Base-by-base conservation (phyloP, 2,888 invertebrate species). In the Pyrgus malvae region DNA sequence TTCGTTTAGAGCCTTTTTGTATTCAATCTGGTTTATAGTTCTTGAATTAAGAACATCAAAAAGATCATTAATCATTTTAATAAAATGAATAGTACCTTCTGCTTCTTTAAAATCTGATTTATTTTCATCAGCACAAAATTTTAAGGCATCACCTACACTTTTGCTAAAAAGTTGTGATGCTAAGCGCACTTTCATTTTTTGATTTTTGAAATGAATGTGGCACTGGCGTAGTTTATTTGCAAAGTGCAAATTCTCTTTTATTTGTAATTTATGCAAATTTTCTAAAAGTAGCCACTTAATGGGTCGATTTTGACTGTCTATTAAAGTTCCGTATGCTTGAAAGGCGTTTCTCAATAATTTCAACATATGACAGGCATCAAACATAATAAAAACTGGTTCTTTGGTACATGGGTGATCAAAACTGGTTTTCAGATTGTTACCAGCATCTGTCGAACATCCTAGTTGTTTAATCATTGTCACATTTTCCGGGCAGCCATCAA, bases 401-500 rank as follows among this genome's bases (percentile, higher is more conserved):
- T 57, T 14, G 0, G 7, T 8, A 7, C 17, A 8, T 17, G 37
- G 8, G n/a, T 16, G 9, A 6, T 37, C 8, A 37, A 37, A 16
- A 16, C 12, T 11, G 12, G 17, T 37, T n/a, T n/a, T n/a, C n/a
- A n/a, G n/a, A 17, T 6, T 14, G 6, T 37, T 37, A 1, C 5
- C 3, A 8, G 16, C 16, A 6, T 33, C 29, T 11, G 16, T 6
- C 1, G 2, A 1, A 35, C 37, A 37, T 2, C 19, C n/a, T 19
- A 38, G 6, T 5, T 7, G 5, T 19, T 38, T 17, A 8, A 17
- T 3, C 37, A 38, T 19, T 19, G 37, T 6, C 3, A 38, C 8
- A 19, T 38, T 66, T 0, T 61, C 55, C 11, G 62, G 53, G 27
- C 62, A 64, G 0, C 64, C 66, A 42, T 68, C 64, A 46, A 59